These are phyloP conservation scores for Neria commutata DNA, from an alignment of 2,888 invertebrate genomes.

Conservation along the genomic window DNA sequence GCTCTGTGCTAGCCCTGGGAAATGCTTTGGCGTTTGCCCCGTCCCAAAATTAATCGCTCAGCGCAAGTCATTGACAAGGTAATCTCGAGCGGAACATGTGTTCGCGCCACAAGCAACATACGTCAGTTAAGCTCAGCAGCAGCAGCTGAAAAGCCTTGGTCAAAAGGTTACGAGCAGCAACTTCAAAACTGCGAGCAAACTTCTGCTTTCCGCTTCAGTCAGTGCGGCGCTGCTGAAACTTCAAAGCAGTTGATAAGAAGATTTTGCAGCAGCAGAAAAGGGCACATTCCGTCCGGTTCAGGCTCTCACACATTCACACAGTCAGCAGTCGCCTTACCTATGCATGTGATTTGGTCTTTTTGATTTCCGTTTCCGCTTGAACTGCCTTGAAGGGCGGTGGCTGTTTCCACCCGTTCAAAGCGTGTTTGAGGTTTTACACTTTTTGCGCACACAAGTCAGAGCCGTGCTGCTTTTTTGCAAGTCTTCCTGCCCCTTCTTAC, in stretches of 20 bases:
- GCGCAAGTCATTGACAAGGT: constrained; percentile 52
- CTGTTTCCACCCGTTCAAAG: constrained; percentile 30
- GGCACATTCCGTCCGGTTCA: constrained; percentile 18
- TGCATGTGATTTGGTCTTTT: constrained; percentile 45
- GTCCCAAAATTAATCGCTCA: constrained; percentile 46
- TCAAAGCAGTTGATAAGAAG: constrained; percentile 40
- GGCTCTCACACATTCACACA: background rate
- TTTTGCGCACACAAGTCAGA: constrained; percentile 45
- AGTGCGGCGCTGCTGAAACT: too few species aligned
- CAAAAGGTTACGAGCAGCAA: constrained; percentile 22
- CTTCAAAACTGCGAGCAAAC: constrained; percentile 35
- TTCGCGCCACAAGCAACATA: constrained; percentile 27
- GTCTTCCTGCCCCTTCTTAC: constrained; percentile 7
- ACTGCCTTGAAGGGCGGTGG: constrained; percentile 40
- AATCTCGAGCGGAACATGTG: constrained; percentile 51
- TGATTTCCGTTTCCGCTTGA: constrained; percentile 53
- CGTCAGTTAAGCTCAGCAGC: constrained; percentile 2
- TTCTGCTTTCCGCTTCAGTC: constrained; percentile 20
- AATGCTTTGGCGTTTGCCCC: constrained; percentile 1
- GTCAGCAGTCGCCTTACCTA: background rate
- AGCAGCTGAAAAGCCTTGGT: constrained; percentile 1
- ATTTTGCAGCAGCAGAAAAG: constrained; percentile 28
- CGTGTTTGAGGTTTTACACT: constrained; percentile 51
- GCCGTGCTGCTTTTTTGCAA: constrained; percentile 32
- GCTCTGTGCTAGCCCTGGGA: constrained; percentile 11